Evolutionary conservation across 2,113 vertebrate genomes (phyloP).

Genomic region (Trichechus manatus): DNA sequence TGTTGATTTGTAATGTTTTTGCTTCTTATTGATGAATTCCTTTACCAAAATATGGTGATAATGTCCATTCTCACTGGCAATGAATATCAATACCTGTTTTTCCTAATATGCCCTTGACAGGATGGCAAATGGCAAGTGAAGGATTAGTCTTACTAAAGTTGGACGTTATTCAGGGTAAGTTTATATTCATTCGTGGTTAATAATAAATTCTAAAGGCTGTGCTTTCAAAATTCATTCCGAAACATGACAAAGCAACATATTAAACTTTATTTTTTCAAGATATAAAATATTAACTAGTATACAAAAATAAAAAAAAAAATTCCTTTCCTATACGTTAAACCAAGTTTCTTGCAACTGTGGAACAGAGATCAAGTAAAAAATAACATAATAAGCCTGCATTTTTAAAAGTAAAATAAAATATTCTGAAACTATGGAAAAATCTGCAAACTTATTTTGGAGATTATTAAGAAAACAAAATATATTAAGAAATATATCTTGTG

Average conservation of each 20-base stretch:
- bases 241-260: background rate
- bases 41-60: slow-evolving; percentile 33
- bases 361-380: background rate
- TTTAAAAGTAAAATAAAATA: slow-evolving; percentile 14
- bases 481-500: background rate
- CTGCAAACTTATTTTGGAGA: slow-evolving; percentile 27
- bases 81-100: slow-evolving; percentile 23
- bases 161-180: slow-evolving; percentile 6
- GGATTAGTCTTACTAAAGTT: background rate
- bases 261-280: background rate
- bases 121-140: slow-evolving; percentile 11
- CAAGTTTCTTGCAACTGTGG: slow-evolving; percentile 17
- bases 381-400: background rate
- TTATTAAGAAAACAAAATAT: background rate
- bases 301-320: background rate
- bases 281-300: background rate
- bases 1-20: background rate
- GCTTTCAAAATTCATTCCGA: background rate
- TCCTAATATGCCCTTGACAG: background rate
- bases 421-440: background rate
- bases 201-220: background rate
- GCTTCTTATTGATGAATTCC: slow-evolving; percentile 5
- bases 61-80: background rate
- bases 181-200: background rate
- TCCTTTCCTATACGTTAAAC: background rate